Base-by-base conservation (phyloP, 2,797 vertebrate genomes). In the Clarias pachynema region DNA sequence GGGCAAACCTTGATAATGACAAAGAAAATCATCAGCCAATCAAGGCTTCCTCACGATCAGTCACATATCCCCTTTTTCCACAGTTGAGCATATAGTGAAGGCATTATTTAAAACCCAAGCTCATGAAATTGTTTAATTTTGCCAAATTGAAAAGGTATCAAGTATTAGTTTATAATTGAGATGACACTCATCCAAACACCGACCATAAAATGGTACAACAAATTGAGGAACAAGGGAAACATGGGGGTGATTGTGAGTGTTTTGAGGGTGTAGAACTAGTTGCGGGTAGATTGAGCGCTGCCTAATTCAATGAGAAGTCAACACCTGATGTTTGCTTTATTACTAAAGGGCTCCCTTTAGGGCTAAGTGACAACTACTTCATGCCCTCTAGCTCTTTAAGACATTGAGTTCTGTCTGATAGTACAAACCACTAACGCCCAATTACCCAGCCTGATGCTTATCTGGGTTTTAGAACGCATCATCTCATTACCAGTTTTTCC, bases 341-440 rank as follows among this genome's bases (percentile, higher is more conserved):
- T 77, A 59, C 29, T 29, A 24, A 59, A 57, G 56, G 56, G n/a
- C 72, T 53, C 49, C 40, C 22, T 73, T 81, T 40, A 82, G 83
- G 81, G 79, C 73, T 88, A 84, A 86, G 34, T 86, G 86, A 75
- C 84, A 87, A 85, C 44, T 63, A 79, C 79, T 82, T 86, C 72
- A 87, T 82, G 79, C 84, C 75, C 37, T 65, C 53, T 56, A 68
- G 63, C 66, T 74, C 68, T 84, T 29, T 85, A 87, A 88, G 29
- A 59, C 56, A 57, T 10, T 57, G 49, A 57, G 18, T 34, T 75
- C 78, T 40, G 72, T 69, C 83, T 85, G 77, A 87, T 29, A 22
- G 53, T 81, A 89, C 84, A 88, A 86, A 84, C 79, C 86, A 88
- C 66, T 79, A 74, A 84, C 59, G 69, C 81, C 70, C 83, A 88